A percentile compares a stretch with the other conserved stretches of the same genome.
phyloP scores from a whole-genome alignment of 2,888 invertebrate genomes.

The Panorpa germanica region DNA sequence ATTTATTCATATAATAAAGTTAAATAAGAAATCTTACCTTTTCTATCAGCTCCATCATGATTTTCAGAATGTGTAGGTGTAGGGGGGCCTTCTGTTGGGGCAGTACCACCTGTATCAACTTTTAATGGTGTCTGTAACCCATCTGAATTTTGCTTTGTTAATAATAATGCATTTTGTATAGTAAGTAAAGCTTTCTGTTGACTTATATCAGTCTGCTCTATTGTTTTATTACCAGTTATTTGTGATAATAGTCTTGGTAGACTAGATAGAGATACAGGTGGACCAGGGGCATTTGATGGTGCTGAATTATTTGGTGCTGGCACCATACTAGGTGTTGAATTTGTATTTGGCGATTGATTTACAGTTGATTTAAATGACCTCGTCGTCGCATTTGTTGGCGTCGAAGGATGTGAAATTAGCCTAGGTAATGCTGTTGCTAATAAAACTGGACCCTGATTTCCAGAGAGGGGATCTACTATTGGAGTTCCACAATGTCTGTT shows the following conservation, averaged over 20 bases:
- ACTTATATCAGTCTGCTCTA: constrained; percentile 28
- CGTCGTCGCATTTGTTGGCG: constrained; percentile 14
- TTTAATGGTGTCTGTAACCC: constrained; percentile 9
- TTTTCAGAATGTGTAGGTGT: constrained; percentile 63
- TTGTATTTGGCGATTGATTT: constrained; percentile 1
- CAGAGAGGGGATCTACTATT: constrained; percentile 6
- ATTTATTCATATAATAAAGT: neutral
- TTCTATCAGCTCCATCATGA: constrained; percentile 35
- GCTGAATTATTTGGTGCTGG: constrained; percentile 11
- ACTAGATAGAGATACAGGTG: constrained; percentile 23
- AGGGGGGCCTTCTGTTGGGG: constrained; percentile 38
- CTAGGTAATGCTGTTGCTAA: constrained; percentile 35
- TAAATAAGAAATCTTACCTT: constrained; percentile 28
- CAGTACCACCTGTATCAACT: constrained; percentile 14
- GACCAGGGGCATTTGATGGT: constrained; percentile 14
- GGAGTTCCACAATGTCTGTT: too few species aligned
- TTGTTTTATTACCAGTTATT: constrained; percentile 22
- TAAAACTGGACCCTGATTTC: constrained; percentile 25
- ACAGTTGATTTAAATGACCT: too few species aligned
- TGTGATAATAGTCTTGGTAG: constrained; percentile 30
- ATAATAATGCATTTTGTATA: constrained; percentile 25
- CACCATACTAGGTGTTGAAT: constrained; percentile 3
- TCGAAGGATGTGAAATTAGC: constrained; percentile 23
- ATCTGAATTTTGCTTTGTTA: constrained; percentile 10
- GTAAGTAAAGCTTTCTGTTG: constrained; percentile 34